Base-by-base conservation (phyloP, 2,888 invertebrate species). In the Homarus gammarus region DNA sequence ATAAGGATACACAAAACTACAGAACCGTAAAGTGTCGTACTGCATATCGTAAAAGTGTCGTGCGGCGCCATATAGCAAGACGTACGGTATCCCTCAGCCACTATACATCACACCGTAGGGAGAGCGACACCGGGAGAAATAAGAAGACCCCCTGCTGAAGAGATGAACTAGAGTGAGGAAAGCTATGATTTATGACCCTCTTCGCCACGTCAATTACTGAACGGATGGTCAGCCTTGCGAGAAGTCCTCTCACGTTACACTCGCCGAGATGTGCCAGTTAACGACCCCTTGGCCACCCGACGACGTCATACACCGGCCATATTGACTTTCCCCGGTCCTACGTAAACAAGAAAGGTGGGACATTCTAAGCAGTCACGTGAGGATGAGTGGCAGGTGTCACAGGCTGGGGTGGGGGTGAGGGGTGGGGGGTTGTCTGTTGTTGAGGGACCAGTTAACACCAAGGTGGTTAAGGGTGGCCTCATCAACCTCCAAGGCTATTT, bases 121-220 rank as follows among this genome's bases (percentile, higher is more conserved):
- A 56, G 56, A 56, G 22, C 18, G 27, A 27, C 64, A 27, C 27
- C 8, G 5, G 64, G 27, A 27, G 27, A 27, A 64, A 27, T 5
- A 27, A 6, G n/a, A 64, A 10, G 27, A 8, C 64, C 8, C 5
- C 64, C 27, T 6, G 64, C 56, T 64, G 64, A n/a, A 64, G n/a
- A 64, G 64, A 3, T 27, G 31, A 27, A 22, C 27, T 8, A 27
- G 27, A 22, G 64, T 5, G 64, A 27, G 27, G 64, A 64, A 27
- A 6, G 64, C 64, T 64, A 12, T 64, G 64, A 64, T 64, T 64
- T 64, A 64, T 64, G 64, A 27, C 27, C 64, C 64, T 27, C 64
- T 64, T 27, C 64, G 27, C 6, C 15, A n/a, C 64, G 64, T 64
- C 64, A 64, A 64, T 64, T 64, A 64, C 31, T 64, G 27, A 27